Evolutionary conservation across 2,888 invertebrate species (phyloP), one percentile per base, ranked within the genome.

Genomic region (Stramonita haemastoma): DNA sequence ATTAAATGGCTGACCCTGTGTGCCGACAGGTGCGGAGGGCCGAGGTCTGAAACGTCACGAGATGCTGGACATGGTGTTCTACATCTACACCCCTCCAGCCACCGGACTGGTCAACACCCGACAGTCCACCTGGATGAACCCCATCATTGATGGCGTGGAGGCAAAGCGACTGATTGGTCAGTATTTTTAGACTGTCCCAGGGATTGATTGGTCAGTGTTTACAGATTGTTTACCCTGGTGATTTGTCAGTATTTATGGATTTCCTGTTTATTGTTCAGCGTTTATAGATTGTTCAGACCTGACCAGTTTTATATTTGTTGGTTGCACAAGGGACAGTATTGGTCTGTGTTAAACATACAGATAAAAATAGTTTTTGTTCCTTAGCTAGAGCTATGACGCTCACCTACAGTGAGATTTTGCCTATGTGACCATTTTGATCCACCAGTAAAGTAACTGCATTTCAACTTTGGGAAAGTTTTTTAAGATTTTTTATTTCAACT

Each of bases 41-140:
- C 90, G 92, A 36, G 95, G 95, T 0, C 90, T 95, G 87, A 92
- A 92, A 89, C 95, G 95, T 90, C 91, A 92, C 22, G 95, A 95
- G 87, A 92, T 95, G 56, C 88, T 95, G 91, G 95, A 96, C 90
- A 90, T 95, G 15, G 90, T 95, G 66, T 96, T 95, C 90, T 95
- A 96, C 91, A 94, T 96, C 84, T 96, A 95, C 90, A 94, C 94
- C 46, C 96, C 95, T 8, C 88, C 89, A 46, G 95, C 94, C 11
- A 93, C 95, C 0, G 95, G 95, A 0, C 91, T 96, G n/a, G 87
- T 90, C 1, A 91, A 93, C 77, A 93, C 92, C 0, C 92, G 96
- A 66, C 93, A 93, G 90, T 96, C 96, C 32, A 96, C 95, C 8
- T 96, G 96, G 96, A 93, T 95, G 93, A 95, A 94, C 89, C 96